These are phyloP conservation scores for Tiliqua scincoides DNA, from an alignment of 2,113 vertebrate genomes.

Conservation along the genomic window DNA sequence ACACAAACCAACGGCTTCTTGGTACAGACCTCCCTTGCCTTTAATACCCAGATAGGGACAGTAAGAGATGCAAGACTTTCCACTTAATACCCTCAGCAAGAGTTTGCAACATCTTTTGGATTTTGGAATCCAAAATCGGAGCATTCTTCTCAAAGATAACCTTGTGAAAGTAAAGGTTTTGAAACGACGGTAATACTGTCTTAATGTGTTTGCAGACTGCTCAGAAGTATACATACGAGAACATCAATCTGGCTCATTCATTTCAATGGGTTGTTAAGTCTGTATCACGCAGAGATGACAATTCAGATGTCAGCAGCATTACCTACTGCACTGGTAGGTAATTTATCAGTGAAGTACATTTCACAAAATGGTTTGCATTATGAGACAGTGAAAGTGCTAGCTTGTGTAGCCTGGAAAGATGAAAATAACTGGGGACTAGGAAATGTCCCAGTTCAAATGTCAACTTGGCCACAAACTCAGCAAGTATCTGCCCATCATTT, in stretches of 20 bases:
- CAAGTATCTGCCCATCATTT: too few relatives aligned
- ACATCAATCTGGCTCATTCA: conserved; percentile 7
- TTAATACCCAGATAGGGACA: not conserved
- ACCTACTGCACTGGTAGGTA: conserved; percentile 1
- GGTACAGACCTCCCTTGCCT: not conserved
- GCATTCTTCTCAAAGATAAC: conserved; percentile 8
- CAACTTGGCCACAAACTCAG: not conserved
- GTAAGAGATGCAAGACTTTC: conserved; percentile 5
- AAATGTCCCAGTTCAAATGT: not conserved
- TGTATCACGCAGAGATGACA: conserved; percentile 20
- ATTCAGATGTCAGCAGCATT: conserved; percentile 22
- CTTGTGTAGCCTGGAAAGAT: not conserved
- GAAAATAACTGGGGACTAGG: too few relatives aligned
- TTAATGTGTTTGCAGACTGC: conserved; percentile 2
- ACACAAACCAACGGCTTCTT: not conserved
- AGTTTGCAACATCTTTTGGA: not conserved
- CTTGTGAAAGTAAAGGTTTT: conserved; percentile 16
- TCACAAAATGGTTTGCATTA: not conserved
- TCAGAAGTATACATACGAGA: conserved; percentile 16
- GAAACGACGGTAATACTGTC: not conserved
- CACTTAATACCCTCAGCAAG: not conserved
- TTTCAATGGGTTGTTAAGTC: conserved; percentile 40
- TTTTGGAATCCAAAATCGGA: not conserved
- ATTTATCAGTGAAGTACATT: not conserved
- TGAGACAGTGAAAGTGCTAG: not conserved